Evolutionary conservation across 2,797 vertebrate species (phyloP).

Genomic region (Hoplostethus mediterraneus): DNA sequence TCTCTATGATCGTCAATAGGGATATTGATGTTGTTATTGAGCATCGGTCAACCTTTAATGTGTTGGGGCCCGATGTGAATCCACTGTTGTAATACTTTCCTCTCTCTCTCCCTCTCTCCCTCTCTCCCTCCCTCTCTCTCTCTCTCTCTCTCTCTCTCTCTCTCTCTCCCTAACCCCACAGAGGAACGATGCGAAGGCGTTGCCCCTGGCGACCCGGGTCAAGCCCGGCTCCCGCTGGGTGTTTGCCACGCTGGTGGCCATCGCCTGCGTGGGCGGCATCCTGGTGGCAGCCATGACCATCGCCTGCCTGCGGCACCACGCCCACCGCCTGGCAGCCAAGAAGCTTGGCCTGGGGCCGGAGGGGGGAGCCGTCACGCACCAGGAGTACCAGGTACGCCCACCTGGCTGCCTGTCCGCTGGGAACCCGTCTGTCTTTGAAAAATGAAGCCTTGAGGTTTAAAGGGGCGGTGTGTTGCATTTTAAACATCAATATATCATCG

Average conservation of each 20-base stretch:
- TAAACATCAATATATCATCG: too few species aligned
- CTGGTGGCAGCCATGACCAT: conserved; percentile 87
- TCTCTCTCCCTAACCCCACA: conserved; percentile 57
- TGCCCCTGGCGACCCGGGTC: conserved; percentile 80
- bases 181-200: conserved; percentile 82
- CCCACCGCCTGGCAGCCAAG: conserved; percentile 89
- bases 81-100: not conserved
- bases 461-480: too few species aligned
- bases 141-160: too few species aligned
- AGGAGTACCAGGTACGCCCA: conserved; percentile 92
- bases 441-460: too few species aligned
- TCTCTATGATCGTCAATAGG: too few species aligned
- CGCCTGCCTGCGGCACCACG: conserved; percentile 90
- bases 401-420: not conserved
- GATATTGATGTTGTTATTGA: not conserved
- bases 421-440: too few species aligned
- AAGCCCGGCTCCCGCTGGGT: conserved; percentile 85
- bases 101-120: not conserved
- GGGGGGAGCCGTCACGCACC: conserved; percentile 90
- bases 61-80: too few species aligned
- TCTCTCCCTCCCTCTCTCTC: not conserved
- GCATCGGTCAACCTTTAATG: too few species aligned
- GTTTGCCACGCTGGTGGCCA: conserved; percentile 89
- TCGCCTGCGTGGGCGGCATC: conserved; percentile 89
- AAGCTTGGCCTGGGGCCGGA: conserved; percentile 92